phyloP scores from a whole-genome alignment of 2,113 vertebrate genomes.

The Peromyscus maniculatus region DNA sequence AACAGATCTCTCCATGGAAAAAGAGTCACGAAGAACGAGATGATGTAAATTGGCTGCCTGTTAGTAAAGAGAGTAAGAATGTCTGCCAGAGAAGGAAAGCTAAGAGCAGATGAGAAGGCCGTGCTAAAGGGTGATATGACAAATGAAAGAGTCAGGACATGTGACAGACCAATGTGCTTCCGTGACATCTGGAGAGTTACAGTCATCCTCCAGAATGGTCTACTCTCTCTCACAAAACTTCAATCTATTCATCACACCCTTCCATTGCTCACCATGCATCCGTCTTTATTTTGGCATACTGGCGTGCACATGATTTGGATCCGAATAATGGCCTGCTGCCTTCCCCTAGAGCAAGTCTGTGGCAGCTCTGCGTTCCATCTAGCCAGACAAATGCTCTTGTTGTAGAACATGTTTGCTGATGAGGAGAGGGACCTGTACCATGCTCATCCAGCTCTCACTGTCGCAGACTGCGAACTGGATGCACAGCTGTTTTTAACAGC shows the following conservation, averaged over 20 bases:
- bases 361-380: constrained; percentile 63
- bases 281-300: constrained; percentile 47
- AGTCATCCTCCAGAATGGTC: constrained; percentile 31
- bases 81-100: constrained; percentile 82
- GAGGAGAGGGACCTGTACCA: constrained; percentile 37
- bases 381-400: constrained; percentile 42
- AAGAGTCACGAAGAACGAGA: constrained; percentile 81
- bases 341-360: constrained; percentile 67
- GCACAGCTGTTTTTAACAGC: background rate
- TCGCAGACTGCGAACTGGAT: constrained; percentile 33
- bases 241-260: constrained; percentile 75
- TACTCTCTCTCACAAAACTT: constrained; percentile 80
- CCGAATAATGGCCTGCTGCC: constrained; percentile 70
- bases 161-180: constrained; percentile 71
- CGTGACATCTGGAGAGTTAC: constrained; percentile 64
- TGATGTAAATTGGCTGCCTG: constrained; percentile 87
- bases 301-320: constrained; percentile 55
- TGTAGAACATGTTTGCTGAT: background rate
- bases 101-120: constrained; percentile 83
- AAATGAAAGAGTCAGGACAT: constrained; percentile 85
- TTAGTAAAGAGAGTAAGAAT: constrained; percentile 84
- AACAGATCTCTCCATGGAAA: constrained; percentile 80
- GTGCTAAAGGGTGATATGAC: constrained; percentile 81
- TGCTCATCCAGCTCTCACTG: background rate
- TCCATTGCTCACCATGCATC: constrained; percentile 82